Evolutionary conservation across 2,797 vertebrate genomes (phyloP), one percentile per base, ranked within the genome.

Genomic region (Dendrocincla fuliginosa): DNA sequence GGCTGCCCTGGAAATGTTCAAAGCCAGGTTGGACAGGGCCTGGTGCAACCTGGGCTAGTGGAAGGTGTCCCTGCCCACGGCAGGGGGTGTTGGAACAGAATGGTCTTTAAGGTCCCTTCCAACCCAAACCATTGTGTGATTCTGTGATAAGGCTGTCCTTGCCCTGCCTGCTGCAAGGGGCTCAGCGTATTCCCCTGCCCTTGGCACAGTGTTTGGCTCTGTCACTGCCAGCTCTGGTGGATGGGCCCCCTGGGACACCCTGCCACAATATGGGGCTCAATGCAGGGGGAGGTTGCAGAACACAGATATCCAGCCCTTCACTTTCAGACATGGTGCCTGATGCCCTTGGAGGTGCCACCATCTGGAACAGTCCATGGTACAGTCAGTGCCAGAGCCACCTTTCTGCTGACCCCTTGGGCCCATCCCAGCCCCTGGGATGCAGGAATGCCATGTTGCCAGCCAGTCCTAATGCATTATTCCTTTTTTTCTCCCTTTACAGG

Each of bases 401-500:
- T 67, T 61, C 10, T 37, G 16, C 44, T 10, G 3, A 41, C 20
- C 19, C 44, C 32, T 85, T 30, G 3, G 10, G 30, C 64, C 20
- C 2, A 0, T n/a, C 55, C 5, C 44, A 85, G 44, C 53, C 47
- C 63, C 39, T 0, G 6, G 70, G 35, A 30, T n/a, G n/a, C 63
- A 59, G 63, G 24, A 60, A 47, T 44, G 4, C 50, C 46, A 16
- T 2, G 2, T 27, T 86, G 42, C 39, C 69, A n/a, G 11, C 41
- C 15, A 18, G 50, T 28, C n/a, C 68, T 65, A 84, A 64, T 32
- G 67, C 44, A 8, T 82, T 79, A 28, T 55, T 83, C 55, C 41
- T 91, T 93, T 69, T 37, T 65, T 41, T 88, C 75, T 57, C 42
- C 24, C 65, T 84, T 55, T 68, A 11, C 96, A 99, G 99, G 98